Conservation (phyloP, 2,888 invertebrate species). For the Deilephila porcellus region DNA sequence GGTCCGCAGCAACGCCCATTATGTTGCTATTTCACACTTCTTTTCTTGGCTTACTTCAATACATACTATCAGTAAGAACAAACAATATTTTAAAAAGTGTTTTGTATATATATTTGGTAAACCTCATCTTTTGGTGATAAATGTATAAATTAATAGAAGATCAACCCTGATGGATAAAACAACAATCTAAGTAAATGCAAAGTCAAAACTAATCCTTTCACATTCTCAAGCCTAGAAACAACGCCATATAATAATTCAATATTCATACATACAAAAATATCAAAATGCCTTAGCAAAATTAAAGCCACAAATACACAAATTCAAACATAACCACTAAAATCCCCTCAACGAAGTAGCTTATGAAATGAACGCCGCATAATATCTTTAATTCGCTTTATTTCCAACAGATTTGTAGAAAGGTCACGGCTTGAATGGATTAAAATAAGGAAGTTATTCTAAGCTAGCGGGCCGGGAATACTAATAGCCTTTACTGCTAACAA, state of each 20-base stretch:
- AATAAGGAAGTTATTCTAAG: slow-evolving; percentile 35
- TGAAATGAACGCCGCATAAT: slow-evolving; percentile 29
- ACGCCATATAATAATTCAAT: no score
- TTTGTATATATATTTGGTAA: background rate
- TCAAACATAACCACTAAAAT: background rate
- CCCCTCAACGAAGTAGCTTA: background rate
- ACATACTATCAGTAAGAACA: background rate
- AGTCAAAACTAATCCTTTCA: no score
- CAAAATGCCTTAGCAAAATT: background rate
- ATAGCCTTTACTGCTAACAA: slow-evolving; percentile 29
- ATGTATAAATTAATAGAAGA: no score
- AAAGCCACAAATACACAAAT: background rate
- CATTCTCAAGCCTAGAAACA: no score
- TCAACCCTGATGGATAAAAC: no score
- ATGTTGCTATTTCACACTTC: slow-evolving; percentile 58
- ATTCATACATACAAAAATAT: no score
- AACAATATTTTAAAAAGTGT: background rate
- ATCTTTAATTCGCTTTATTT: slow-evolving; percentile 29
- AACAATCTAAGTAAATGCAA: background rate
- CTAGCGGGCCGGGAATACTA: slow-evolving; percentile 29
- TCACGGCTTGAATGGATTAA: slow-evolving; percentile 32
- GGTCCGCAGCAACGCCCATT: slow-evolving; percentile 57
- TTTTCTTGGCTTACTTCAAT: slow-evolving; percentile 39
- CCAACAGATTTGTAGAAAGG: slow-evolving; percentile 30
- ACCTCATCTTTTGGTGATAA: no score